These are phyloP conservation scores for Anastrepha obliqua DNA, from an alignment of 1,140 invertebrate genomes.

Conservation along the genomic window DNA sequence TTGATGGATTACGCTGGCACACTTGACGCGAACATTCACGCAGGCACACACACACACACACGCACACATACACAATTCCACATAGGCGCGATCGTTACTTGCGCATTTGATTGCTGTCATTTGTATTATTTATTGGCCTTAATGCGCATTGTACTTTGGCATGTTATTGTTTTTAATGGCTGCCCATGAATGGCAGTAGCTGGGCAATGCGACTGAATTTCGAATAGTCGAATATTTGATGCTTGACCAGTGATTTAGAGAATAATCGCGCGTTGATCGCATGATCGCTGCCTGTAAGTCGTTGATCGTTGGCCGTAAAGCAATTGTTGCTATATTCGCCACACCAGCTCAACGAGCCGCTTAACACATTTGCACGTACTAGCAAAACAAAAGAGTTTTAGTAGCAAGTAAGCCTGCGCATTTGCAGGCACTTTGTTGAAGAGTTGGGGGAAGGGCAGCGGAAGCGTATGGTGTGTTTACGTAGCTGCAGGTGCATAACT, in stretches of 20 bases:
- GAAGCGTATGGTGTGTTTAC: not conserved
- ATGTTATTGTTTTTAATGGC: constrained; percentile 52
- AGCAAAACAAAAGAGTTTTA: constrained; percentile 25
- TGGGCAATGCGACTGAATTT: constrained; percentile 14
- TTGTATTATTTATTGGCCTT: constrained; percentile 52
- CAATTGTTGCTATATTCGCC: not conserved
- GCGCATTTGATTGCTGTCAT: constrained; percentile 52
- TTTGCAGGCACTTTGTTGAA: not conserved
- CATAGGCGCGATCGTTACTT: not conserved
- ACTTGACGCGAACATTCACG: not conserved
- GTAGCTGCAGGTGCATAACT: constrained; percentile 32
- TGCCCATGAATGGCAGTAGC: constrained; percentile 44
- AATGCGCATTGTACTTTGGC: constrained; percentile 49
- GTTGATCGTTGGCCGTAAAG: constrained; percentile 8
- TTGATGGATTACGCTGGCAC: constrained; percentile 32
- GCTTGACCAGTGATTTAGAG: constrained; percentile 39
- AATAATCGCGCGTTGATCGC: constrained; percentile 12
- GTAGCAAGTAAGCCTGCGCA: not conserved
- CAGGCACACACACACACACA: not conserved
- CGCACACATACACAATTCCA: not conserved
- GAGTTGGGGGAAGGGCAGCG: not conserved
- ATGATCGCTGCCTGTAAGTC: not conserved
- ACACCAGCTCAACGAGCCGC: not conserved
- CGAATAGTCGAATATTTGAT: constrained; percentile 36
- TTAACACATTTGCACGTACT: constrained; percentile 32